A percentile compares a stretch with the other conserved stretches of the same genome.
phyloP scores from a whole-genome alignment of 2,113 vertebrate genomes.

The Eulemur macaco region DNA sequence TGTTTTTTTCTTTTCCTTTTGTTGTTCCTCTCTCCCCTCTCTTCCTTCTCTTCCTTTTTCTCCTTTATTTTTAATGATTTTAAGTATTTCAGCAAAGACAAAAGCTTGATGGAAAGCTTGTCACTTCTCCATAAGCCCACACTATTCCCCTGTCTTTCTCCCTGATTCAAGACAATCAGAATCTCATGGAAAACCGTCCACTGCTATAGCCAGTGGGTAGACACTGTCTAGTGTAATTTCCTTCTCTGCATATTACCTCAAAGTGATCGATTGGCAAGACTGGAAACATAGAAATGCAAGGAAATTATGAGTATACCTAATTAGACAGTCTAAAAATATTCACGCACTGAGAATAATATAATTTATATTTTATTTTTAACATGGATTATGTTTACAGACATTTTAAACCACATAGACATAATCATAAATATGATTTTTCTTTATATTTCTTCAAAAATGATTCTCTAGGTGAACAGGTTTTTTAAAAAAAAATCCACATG shows the following conservation, averaged over 20 bases:
- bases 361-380: not conserved
- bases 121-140: constrained; percentile 55
- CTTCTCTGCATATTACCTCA: constrained; percentile 60
- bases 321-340: not conserved
- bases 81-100: constrained; percentile 64
- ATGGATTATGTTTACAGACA: not conserved
- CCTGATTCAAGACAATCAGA: constrained; percentile 65
- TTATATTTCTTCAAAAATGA: not conserved
- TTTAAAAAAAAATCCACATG: not conserved
- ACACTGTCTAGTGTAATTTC: constrained; percentile 67
- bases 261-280: not conserved
- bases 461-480: not conserved
- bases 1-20: not conserved
- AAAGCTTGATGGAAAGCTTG: constrained; percentile 72
- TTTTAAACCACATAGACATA: not conserved
- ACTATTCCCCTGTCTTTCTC: constrained; percentile 63
- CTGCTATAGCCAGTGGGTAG: constrained; percentile 70
- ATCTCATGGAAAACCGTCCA: constrained; percentile 48
- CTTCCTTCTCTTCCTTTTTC: not conserved
- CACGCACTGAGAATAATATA: not conserved
- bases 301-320: not conserved
- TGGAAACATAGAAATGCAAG: not conserved
- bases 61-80: constrained; percentile 10
- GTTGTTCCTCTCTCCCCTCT: accelerated
- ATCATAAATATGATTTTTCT: constrained; percentile 7